Base-by-base conservation (phyloP, 1,140 invertebrate genomes). In the Potamilus streckersoni region DNA sequence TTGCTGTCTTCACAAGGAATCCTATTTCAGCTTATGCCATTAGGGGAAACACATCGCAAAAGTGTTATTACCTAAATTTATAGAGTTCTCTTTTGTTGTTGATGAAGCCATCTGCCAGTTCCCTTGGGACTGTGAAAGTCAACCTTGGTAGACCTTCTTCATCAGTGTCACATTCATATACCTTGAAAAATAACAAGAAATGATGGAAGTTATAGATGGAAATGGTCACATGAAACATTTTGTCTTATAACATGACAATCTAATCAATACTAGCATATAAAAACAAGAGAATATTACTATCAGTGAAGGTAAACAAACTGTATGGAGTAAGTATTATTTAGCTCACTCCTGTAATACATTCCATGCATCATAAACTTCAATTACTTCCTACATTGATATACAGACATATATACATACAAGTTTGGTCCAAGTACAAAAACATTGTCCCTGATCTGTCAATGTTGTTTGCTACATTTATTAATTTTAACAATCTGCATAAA, bases 51-150 rank as follows among this genome's bases (percentile, higher is more conserved):
- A 73, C 20, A 19, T 13, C 27, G 16, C 20, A 38, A 13, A 62
- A 56, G 20, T 27, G 19, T 56, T 23, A 71, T 80, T 68, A 89
- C 88, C 83, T 86, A 69, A 90, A 90, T 78, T 85, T 88, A 74
- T 89, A 90, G 55, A 84, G 83, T 80, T 90, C 89, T 74, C 85
- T 89, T 76, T 90, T 90, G 73, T 90, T 90, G 75, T 90, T 90
- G 55, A 90, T 81, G 68, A 88, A 88, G 62, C 88, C 88, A 71
- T 85, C 84, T 60, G 88, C 83, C 31, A 86, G 66, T 31, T 89
- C 89, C 79, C 82, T 85, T 55, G 89, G 89, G 38, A 90, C 82
- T 58, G 60, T 81, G 66, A 89, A 82, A 49, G 82, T 83, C 38
- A 90, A 69, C 62, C 81, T 68, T 38, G 84, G 84, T 38, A 66